Evolutionary conservation across 2,888 invertebrate species (phyloP), one percentile per base, ranked within the genome.

Genomic region (Oasisia sp.): DNA sequence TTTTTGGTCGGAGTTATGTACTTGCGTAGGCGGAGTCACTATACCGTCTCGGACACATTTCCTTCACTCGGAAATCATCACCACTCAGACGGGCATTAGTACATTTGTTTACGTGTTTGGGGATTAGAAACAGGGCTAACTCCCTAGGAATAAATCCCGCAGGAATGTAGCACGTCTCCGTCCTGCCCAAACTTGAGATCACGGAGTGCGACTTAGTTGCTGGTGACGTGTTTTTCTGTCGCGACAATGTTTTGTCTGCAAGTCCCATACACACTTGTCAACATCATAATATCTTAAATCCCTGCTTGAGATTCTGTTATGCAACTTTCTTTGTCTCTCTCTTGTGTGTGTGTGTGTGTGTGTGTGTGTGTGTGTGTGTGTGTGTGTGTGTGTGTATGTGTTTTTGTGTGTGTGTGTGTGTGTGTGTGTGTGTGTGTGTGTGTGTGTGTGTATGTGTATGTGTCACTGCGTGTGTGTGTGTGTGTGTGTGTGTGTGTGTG

Each of bases 41-140:
- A n/a, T 2, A 27, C 74, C 19, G 74, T 74, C 74, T 74, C 74
- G 7, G 27, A 74, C 74, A 27, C 74, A 74, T 74, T 74, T n/a
- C 74, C 4, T 74, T 74, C 74, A 50, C 74, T 14, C 7, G 74
- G 74, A 14, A 74, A 74, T 74, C 74, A n/a, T 74, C 74, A 74
- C 14, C 74, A 27, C 19, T 27, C 74, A 74, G 74, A 74, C 74
- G 74, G 74, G 27, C 74, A 74, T 74, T 74, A 74, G 19, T 74
- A 74, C 74, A 74, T 74, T 74, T 74, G 74, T 74, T 74, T 74
- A 74, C 74, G 74, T 74, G 74, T 74, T 74, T 27, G 19, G 74
- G 19, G 74, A 74, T 74, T 50, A 74, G 74, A 27, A 74, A 27
- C 74, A 74, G 74, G 7, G n/a, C 74, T 38, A 38, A 38, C 38